These are phyloP conservation scores for Sebastes aleutianus DNA, from an alignment of 2,797 vertebrate species.

Conservation along the genomic window DNA sequence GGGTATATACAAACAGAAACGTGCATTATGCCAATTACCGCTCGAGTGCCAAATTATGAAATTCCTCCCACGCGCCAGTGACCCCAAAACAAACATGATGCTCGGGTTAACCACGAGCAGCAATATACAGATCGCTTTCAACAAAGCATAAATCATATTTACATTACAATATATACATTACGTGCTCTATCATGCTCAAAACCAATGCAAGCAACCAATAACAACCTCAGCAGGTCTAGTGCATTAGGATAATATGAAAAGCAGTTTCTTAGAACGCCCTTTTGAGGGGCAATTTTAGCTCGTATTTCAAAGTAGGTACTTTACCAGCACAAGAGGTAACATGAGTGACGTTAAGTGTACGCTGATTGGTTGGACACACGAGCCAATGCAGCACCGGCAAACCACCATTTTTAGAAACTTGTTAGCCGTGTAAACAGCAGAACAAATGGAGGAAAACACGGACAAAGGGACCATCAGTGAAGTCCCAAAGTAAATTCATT, in stretches of 20 bases:
- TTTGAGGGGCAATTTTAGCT: too few relatives aligned
- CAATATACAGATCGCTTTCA: background rate
- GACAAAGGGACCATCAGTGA: too few relatives aligned
- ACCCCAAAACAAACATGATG: background rate
- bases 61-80: constrained; percentile 1
- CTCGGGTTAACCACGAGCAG: background rate
- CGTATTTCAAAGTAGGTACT: too few relatives aligned
- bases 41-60: background rate
- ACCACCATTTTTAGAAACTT: too few relatives aligned
- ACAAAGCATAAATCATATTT: background rate
- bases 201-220: background rate
- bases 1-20: background rate
- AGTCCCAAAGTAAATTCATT: too few relatives aligned
- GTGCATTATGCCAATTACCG: background rate
- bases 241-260: background rate
- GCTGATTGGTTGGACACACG: too few relatives aligned
- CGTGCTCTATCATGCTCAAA: background rate
- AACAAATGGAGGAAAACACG: too few relatives aligned
- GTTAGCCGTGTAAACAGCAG: too few relatives aligned
- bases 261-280: background rate
- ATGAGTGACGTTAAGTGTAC: too few relatives aligned
- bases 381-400: too few relatives aligned
- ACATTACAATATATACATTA: background rate
- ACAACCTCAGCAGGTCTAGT: background rate
- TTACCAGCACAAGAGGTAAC: too few relatives aligned